Base-by-base conservation (phyloP, 2,888 invertebrate species). In the Pycnomerus fuliginosus region DNA sequence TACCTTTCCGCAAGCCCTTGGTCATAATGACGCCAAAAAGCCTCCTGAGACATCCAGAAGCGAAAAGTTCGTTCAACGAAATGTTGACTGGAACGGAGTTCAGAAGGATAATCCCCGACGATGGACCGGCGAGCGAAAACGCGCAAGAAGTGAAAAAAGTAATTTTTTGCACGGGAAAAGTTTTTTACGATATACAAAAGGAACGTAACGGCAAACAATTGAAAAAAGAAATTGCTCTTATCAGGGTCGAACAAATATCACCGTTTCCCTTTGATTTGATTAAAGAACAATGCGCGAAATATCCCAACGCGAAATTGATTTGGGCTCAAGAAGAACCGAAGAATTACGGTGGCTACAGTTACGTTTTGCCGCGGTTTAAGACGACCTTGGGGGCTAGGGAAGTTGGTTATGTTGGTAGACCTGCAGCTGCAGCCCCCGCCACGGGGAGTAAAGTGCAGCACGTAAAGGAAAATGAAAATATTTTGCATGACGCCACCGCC, bases 11-110 rank as follows among this genome's bases (percentile, higher is more conserved):
- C 64, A 98, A 98, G 76, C 97, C 98, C 28, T 80, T 97, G 58
- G 85, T 99, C 61, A 74, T 97, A 38, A 90, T 97, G 87, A 93
- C 97, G 45, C 98, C 98, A 50, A 99, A 99, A 76, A 93, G 92
- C 20, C 76, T 99, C 65, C 80, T 99, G 60, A 83, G 98, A 58
- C 92, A 94, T 67, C 96, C 96, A 4, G 92, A 94, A 72, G 92
- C 91, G 48, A 85, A 85, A 66, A 96, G 95, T 31, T 87, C 87
- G 50, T 93, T 99, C 69, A 91, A 93, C 67, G 85, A 92, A 38
- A 95, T 98, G 91, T 74, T 78, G 36, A 86, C 89, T 46, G 83
- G 84, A 52, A 90, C 90, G 15, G 80, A 81, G 57, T 92, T 92
- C 73, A 78, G 77, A 49, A 76, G 87, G 56, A 66, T 93, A 43